phyloP scores from a whole-genome alignment of 1,140 invertebrate genomes.

The Drosophila ficusphila region DNA sequence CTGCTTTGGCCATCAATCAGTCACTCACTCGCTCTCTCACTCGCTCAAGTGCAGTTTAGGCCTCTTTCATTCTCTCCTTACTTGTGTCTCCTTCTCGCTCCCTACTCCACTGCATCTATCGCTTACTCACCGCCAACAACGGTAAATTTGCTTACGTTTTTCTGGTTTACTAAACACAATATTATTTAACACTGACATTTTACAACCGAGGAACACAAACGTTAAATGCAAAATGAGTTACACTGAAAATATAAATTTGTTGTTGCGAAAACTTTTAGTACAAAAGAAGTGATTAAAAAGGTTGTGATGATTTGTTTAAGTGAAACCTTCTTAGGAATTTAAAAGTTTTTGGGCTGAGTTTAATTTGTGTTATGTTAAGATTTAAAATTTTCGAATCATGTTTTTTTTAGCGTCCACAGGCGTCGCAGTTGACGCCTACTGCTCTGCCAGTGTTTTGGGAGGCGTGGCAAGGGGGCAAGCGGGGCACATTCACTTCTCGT shows the following conservation, averaged over 20 bases:
- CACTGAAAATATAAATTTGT: not conserved
- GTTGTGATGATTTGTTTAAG: too few relatives aligned
- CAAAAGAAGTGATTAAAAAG: too few relatives aligned
- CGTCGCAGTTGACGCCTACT: slow-evolving; percentile 20
- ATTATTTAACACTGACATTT: slow-evolving; percentile 64
- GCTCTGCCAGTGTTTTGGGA: slow-evolving; percentile 18
- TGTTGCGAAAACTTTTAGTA: too few relatives aligned
- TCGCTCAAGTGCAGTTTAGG: slow-evolving; percentile 12
- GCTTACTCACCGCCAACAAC: slow-evolving; percentile 37
- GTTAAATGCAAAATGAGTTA: slow-evolving; percentile 33
- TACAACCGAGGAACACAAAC: slow-evolving; percentile 44
- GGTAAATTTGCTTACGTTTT: slow-evolving; percentile 55
- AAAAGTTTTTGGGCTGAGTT: too few relatives aligned
- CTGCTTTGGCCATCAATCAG: slow-evolving; percentile 52
- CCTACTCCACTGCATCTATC: slow-evolving; percentile 15
- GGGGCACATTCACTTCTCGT: slow-evolving; percentile 69
- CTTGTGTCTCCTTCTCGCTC: too few relatives aligned
- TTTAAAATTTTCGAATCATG: not conserved
- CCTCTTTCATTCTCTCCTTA: not conserved
- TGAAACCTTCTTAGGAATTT: too few relatives aligned
- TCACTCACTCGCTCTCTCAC: slow-evolving; percentile 16
- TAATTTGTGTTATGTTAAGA: not conserved
- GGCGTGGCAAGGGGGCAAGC: not conserved
- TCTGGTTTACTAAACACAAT: slow-evolving; percentile 50
- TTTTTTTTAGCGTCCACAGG: slow-evolving; percentile 1